A percentile compares a stretch with the other conserved stretches of the same genome.
phyloP scores from a whole-genome alignment of 2,888 invertebrate species.

The Teinopalpus imperialis region DNA sequence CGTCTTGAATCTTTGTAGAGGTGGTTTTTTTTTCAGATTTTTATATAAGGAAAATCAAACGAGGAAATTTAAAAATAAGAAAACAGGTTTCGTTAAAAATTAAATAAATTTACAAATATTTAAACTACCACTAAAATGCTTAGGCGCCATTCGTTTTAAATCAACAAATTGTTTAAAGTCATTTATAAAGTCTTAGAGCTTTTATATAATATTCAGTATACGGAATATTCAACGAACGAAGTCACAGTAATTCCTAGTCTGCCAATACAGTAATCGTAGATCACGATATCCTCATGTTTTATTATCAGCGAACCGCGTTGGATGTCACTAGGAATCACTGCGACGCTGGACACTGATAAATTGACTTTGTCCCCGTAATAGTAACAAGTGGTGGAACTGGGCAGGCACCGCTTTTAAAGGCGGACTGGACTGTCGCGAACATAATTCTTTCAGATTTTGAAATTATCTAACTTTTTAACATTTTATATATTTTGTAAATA shows the following conservation, averaged over 20 bases:
- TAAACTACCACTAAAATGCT: no score
- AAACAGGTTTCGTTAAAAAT: no score
- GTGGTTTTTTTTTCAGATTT: no score
- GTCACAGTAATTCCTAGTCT: conserved; percentile 1
- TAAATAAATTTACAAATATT: no score
- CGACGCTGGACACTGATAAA: conserved; percentile 52
- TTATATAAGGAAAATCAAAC: no score
- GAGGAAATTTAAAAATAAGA: no score
- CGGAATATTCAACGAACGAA: background rate
- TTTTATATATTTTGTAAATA: no score
- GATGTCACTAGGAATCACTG: conserved; percentile 43
- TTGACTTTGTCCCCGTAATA: conserved; percentile 40
- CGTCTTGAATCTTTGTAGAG: no score
- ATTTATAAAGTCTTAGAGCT: no score
- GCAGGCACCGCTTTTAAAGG: conserved; percentile 39
- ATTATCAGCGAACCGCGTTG: conserved; percentile 47
- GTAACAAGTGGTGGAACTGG: conserved; percentile 37
- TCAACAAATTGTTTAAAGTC: no score
- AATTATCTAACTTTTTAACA: conserved; percentile 11
- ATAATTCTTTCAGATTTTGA: conserved; percentile 24
- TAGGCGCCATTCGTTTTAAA: no score
- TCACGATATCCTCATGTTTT: conserved; percentile 47
- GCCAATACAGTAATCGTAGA: conserved; percentile 39
- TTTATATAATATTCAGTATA: no score
- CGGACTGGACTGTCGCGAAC: conserved; percentile 30